These are phyloP conservation scores for Cardiocondyla obscurior DNA, from an alignment of 1,140 invertebrate species.

Conservation along the genomic window DNA sequence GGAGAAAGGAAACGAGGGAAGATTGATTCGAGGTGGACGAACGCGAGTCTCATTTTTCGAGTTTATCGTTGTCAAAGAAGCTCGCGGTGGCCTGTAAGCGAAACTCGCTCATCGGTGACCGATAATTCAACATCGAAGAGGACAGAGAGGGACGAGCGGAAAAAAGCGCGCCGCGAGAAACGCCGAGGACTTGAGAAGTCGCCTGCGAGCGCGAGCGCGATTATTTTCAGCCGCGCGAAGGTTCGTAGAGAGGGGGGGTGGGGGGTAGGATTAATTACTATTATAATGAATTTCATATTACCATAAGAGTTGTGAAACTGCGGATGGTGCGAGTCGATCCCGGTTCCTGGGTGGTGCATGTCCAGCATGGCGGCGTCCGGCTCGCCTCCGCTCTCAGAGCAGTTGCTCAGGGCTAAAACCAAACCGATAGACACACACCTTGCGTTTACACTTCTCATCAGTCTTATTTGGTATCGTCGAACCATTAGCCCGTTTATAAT, in stretches of 20 bases:
- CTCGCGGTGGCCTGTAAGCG: background rate
- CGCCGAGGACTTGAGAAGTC: constrained; percentile 16
- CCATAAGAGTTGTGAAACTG: constrained; percentile 85
- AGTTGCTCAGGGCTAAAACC: constrained; percentile 85
- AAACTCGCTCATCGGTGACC: background rate
- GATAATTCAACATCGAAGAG: background rate
- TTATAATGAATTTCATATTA: constrained; percentile 82
- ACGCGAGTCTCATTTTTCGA: background rate
- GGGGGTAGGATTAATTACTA: constrained; percentile 46
- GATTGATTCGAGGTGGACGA: background rate
- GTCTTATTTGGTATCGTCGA: constrained; percentile 72
- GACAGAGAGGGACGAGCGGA: background rate
- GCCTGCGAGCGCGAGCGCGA: constrained; percentile 4
- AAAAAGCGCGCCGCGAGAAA: background rate
- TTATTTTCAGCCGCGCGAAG: background rate
- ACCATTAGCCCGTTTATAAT: constrained; percentile 63
- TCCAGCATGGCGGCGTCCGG: constrained; percentile 82
- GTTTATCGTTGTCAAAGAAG: background rate
- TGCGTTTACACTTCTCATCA: constrained; percentile 82
- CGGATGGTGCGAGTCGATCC: constrained; percentile 83
- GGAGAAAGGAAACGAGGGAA: background rate
- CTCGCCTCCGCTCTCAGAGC: constrained; percentile 83
- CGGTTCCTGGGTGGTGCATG: constrained; percentile 82
- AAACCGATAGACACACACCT: constrained; percentile 85
- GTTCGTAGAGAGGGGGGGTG: background rate